Conservation (phyloP, 2,797 vertebrate species). For the Micropoecilia bifurca region DNA sequence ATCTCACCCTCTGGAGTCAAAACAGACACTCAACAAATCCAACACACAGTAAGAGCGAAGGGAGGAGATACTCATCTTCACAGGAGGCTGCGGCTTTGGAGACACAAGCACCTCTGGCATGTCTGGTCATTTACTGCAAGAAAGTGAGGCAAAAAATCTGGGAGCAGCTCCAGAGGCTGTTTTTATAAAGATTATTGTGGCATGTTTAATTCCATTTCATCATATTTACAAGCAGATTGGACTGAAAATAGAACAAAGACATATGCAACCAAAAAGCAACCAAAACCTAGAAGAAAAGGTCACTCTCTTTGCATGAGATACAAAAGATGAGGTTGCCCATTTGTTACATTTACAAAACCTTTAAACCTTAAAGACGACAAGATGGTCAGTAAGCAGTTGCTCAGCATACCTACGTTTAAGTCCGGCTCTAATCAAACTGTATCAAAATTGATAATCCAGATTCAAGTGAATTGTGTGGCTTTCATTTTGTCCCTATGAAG, state of each 20-base stretch:
- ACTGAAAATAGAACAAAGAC: not conserved
- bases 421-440: not conserved
- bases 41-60: constrained; percentile 19
- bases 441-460: not conserved
- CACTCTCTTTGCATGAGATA: not conserved
- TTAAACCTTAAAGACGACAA: not conserved
- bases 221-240: not conserved
- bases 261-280: no score
- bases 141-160: not conserved
- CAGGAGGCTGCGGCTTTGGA: not conserved
- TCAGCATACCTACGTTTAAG: not conserved
- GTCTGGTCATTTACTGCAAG: constrained; percentile 9
- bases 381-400: not conserved
- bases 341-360: not conserved
- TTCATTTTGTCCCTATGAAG: not conserved
- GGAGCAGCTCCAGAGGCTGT: not conserved
- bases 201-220: not conserved
- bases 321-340: not conserved
- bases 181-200: not conserved
- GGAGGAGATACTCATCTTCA: constrained; percentile 32
- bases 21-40: constrained; percentile 52
- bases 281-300: not conserved
- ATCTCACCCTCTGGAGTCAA: constrained; percentile 64
- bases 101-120: constrained; percentile 7
- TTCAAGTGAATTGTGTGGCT: not conserved